phyloP scores from a whole-genome alignment of 2,797 vertebrate species.

The Coracias cyanogaster region DNA sequence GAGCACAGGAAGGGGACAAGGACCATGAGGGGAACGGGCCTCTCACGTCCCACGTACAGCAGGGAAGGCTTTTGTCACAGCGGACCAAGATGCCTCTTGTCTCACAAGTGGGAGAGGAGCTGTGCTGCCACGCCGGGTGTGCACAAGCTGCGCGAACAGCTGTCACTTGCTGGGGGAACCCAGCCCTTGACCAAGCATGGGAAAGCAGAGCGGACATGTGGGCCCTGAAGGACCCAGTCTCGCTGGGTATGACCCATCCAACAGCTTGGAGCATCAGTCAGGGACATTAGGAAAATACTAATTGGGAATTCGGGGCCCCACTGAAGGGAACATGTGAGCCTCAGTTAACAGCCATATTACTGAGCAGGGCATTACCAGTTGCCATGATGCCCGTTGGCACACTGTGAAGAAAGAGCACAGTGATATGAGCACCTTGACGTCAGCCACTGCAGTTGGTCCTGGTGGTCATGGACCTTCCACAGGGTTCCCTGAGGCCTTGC shows the following conservation, averaged over 20 bases:
- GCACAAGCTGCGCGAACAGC: rapidly evolving
- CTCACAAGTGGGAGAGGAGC: background rate
- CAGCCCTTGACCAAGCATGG: background rate
- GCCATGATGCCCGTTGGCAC: background rate
- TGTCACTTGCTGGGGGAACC: background rate
- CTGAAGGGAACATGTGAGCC: background rate
- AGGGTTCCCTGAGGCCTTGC: background rate
- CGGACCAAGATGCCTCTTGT: background rate
- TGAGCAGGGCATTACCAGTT: background rate
- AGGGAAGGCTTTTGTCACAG: background rate
- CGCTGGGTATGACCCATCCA: background rate
- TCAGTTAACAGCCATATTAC: background rate
- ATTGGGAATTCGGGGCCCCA: rapidly evolving
- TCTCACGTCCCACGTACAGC: too few relatives aligned
- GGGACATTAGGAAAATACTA: background rate
- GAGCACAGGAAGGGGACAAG: background rate
- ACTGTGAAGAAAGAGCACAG: background rate
- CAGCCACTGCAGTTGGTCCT: background rate
- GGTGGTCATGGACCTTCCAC: background rate
- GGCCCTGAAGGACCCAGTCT: background rate
- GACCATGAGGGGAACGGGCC: background rate
- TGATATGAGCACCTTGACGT: background rate
- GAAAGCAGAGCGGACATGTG: background rate
- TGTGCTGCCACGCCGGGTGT: rapidly evolving
- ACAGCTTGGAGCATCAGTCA: background rate